Evolutionary conservation across 2,797 vertebrate species (phyloP).

Genomic region (Danio kyathit): DNA sequence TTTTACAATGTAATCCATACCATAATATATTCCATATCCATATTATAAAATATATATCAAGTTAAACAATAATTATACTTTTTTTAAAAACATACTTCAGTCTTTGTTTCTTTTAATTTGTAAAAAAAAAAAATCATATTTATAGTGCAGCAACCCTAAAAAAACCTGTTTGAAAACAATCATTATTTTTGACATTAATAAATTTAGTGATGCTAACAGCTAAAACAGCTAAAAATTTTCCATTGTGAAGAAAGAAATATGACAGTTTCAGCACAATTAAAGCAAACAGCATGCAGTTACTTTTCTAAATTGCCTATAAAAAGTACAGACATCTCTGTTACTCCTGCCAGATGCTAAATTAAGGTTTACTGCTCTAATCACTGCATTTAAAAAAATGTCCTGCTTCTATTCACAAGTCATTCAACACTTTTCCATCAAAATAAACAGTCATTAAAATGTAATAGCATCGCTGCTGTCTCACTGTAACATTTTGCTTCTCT

Average conservation of each 20-base stretch:
- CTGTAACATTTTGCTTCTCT: constrained; percentile 40
- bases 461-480: neutral
- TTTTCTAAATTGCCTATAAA: constrained; percentile 49
- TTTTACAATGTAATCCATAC: too few relatives aligned
- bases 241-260: neutral
- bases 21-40: too few relatives aligned
- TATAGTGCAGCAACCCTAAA: too few relatives aligned
- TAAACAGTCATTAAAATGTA: constrained; percentile 47
- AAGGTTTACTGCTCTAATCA: constrained; percentile 38
- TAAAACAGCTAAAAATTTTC: too few relatives aligned
- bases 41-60: too few relatives aligned
- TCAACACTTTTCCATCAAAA: constrained; percentile 28
- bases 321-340: constrained; percentile 36
- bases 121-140: too few relatives aligned
- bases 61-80: too few relatives aligned
- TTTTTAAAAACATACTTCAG: too few relatives aligned
- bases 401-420: constrained; percentile 48
- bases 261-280: constrained; percentile 35
- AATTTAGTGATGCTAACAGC: too few relatives aligned
- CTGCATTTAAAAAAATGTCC: constrained; percentile 41
- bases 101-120: too few relatives aligned
- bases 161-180: neutral
- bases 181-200: neutral
- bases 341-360: constrained; percentile 44
- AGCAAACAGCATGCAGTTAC: constrained; percentile 28